Conservation (phyloP, 2,888 invertebrate species). For the Scaeva pyrastri region DNA sequence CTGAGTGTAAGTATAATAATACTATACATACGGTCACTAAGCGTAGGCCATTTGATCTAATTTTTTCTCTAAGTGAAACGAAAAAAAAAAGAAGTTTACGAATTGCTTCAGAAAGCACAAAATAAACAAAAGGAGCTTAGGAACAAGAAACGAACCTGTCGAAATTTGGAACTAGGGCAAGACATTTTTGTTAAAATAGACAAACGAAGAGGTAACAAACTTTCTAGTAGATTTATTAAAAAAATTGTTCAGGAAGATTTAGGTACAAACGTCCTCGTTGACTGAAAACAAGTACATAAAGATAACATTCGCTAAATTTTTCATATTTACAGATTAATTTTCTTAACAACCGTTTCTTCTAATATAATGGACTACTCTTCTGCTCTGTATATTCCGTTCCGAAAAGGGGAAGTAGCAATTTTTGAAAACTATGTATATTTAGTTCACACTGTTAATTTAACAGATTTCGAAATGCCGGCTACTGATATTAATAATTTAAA, state of each 20-base stretch:
- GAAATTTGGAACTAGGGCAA: not conserved
- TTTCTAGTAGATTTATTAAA: not conserved
- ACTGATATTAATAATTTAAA: not conserved
- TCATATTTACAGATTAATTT: constrained; percentile 6
- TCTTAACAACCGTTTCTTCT: constrained; percentile 3
- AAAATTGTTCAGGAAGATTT: not conserved
- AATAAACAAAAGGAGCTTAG: not conserved
- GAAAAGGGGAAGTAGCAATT: constrained; percentile 12
- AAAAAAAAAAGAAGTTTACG: not conserved
- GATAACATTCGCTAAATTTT: not conserved
- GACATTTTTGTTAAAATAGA: constrained; percentile 9
- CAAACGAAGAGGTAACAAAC: not conserved
- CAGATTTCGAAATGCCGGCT: not conserved
- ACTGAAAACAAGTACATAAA: constrained; percentile 7
- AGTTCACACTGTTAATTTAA: constrained; percentile 7
- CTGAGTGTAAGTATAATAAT: constrained; percentile 22
- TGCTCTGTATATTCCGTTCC: constrained; percentile 1
- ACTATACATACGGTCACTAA: constrained; percentile 33
- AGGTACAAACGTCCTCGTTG: not conserved
- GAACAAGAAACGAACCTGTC: not conserved
- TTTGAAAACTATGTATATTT: constrained; percentile 4
- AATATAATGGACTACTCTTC: constrained; percentile 10
- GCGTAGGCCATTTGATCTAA: not conserved
- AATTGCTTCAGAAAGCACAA: not conserved
- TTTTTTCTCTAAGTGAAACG: not conserved